Conservation (phyloP, 2,888 invertebrate species). For the Augochlorella aurata region DNA sequence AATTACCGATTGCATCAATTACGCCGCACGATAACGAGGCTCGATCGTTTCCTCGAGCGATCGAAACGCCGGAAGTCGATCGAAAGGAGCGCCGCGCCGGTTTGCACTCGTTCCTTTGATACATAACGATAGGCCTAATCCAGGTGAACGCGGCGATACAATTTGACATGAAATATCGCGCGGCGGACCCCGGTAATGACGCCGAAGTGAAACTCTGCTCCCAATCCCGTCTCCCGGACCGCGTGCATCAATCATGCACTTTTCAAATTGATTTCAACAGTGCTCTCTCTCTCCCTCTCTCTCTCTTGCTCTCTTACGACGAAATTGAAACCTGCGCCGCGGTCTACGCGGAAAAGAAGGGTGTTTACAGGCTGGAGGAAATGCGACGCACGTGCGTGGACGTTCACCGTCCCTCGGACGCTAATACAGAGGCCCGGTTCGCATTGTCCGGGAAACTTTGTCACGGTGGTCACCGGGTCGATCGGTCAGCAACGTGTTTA, state of each 20-base stretch:
- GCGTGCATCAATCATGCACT: conserved; percentile 9
- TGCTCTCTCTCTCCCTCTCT: background rate
- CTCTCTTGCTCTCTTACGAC: background rate
- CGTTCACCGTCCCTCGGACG: conserved; percentile 36
- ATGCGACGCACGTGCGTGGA: conserved; percentile 29
- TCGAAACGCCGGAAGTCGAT: conserved; percentile 55
- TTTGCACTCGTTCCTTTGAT: conserved; percentile 40
- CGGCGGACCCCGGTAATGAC: conserved; percentile 1
- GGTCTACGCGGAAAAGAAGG: background rate
- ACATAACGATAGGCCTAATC: conserved; percentile 58
- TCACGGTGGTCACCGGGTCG: conserved; percentile 58
- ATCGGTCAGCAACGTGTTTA: conserved; percentile 70
- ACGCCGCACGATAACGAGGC: conserved; percentile 55
- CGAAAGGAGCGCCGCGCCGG: conserved; percentile 46
- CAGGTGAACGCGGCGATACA: conserved; percentile 46
- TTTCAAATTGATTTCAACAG: conserved; percentile 8
- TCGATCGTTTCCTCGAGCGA: conserved; percentile 45
- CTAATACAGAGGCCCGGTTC: conserved; percentile 33
- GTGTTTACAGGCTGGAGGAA: background rate
- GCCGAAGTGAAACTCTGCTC: conserved; percentile 9
- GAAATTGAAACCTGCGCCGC: conserved; percentile 5
- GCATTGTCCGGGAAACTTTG: conserved; percentile 59
- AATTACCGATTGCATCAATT: conserved; percentile 60
- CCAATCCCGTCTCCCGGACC: background rate
- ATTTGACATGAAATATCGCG: conserved; percentile 50